A percentile compares a stretch with the other conserved stretches of the same genome.
Conservation (phyloP, 2,113 vertebrate genomes). For the Brachyhypopomus gauderio region DNA sequence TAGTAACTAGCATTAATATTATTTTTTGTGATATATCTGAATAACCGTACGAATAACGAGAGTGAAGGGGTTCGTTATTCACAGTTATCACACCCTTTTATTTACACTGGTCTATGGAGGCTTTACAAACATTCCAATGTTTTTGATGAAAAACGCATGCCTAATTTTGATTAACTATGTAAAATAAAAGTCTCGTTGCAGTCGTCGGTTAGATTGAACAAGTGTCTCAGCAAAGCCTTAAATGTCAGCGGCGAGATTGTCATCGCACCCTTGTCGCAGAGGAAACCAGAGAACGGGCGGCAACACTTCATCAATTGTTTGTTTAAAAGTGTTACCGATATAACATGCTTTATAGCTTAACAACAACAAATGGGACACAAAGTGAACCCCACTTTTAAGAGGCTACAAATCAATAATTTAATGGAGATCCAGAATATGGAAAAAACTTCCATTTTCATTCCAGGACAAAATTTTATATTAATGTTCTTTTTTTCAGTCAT, state of each 20-base stretch:
- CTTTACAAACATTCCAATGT: no score
- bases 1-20: no score
- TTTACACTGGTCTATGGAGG: background rate
- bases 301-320: background rate
- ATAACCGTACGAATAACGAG: background rate
- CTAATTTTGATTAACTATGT: background rate
- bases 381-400: no score
- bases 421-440: no score
- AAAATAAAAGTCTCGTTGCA: background rate
- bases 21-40: background rate
- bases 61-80: background rate
- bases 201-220: background rate
- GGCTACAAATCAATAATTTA: no score
- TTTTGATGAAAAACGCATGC: no score
- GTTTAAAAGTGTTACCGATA: conserved; percentile 2
- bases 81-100: background rate
- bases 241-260: background rate
- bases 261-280: conserved; percentile 6
- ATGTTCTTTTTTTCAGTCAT: no score
- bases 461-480: no score
- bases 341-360: no score
- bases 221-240: background rate
- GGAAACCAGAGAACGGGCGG: conserved; percentile 8
- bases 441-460: no score
- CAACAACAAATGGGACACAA: no score